These are phyloP conservation scores for Gadopsis marmoratus DNA, from an alignment of 2,797 vertebrate genomes.

Conservation along the genomic window DNA sequence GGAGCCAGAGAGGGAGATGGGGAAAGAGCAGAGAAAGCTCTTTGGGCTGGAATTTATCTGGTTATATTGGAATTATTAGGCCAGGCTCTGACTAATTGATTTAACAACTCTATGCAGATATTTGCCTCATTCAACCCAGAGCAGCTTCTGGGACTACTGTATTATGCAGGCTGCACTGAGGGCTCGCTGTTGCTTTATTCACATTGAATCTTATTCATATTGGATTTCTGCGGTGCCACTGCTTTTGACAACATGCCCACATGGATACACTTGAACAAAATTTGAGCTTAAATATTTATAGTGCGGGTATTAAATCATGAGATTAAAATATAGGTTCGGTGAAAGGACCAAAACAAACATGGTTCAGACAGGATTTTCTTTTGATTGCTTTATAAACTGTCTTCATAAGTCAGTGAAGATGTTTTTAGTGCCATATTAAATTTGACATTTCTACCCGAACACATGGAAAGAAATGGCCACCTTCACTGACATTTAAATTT, in stretches of 20 bases:
- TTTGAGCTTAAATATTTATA: conserved; percentile 56
- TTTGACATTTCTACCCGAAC: conserved; percentile 40
- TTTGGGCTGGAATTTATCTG: conserved; percentile 48
- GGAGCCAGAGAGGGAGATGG: conserved; percentile 31
- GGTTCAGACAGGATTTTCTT: conserved; percentile 36
- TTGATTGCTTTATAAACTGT: conserved; percentile 17
- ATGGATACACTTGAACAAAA: conserved; percentile 44
- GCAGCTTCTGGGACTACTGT: conserved; percentile 52
- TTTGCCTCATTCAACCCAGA: conserved; percentile 54
- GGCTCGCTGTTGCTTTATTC: conserved; percentile 50
- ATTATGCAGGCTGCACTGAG: conserved; percentile 59
- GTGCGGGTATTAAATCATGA: conserved; percentile 36
- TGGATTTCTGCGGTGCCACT: conserved; percentile 44
- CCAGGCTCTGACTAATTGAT: conserved; percentile 66
- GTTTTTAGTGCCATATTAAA: conserved; percentile 33
- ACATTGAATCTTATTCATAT: conserved; percentile 58
- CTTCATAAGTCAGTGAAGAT: background rate
- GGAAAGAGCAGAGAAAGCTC: conserved; percentile 20
- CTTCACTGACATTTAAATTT: conserved; percentile 45
- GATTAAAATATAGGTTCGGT: conserved; percentile 33
- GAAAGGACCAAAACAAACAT: conserved; percentile 27
- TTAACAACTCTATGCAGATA: conserved; percentile 55
- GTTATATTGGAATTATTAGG: conserved; percentile 53
- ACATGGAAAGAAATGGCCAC: conserved; percentile 11
- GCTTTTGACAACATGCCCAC: conserved; percentile 52